phyloP scores from a whole-genome alignment of 2,888 invertebrate genomes.

The Clanis bilineata region DNA sequence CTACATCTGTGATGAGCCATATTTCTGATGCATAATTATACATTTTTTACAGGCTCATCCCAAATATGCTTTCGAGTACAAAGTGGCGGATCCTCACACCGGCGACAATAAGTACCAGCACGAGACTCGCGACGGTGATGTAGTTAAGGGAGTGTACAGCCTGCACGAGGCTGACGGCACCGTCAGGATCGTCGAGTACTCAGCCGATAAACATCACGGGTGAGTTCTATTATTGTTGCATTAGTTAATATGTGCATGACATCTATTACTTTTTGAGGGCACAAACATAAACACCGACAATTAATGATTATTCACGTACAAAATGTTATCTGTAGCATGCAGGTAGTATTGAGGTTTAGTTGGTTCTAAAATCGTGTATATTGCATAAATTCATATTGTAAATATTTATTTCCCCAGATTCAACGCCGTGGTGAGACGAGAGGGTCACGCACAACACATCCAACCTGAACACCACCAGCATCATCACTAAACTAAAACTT shows the following conservation, averaged over 20 bases:
- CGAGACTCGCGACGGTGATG: slow-evolving; percentile 73
- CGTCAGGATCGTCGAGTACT: slow-evolving; percentile 24
- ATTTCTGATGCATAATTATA: neutral
- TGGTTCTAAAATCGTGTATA: too few relatives aligned
- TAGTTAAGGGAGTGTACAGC: slow-evolving; percentile 67
- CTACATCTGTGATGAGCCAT: neutral
- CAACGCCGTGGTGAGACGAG: slow-evolving; percentile 42
- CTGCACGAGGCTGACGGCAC: slow-evolving; percentile 25
- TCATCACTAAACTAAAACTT: neutral
- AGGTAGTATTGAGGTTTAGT: too few relatives aligned
- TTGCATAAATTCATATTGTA: neutral
- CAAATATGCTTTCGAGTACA: neutral
- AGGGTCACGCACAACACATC: slow-evolving; percentile 38
- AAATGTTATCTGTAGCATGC: too few relatives aligned
- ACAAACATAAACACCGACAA: too few relatives aligned
- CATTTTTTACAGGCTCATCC: neutral
- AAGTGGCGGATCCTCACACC: slow-evolving; percentile 39
- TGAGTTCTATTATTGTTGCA: slow-evolving; percentile 26
- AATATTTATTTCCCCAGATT: slow-evolving; percentile 35
- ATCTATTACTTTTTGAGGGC: too few relatives aligned
- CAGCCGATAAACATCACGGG: slow-evolving; percentile 24
- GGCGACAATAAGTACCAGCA: slow-evolving; percentile 78
- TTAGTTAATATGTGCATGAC: neutral
- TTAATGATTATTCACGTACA: too few relatives aligned
- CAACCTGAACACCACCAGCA: slow-evolving; percentile 33